A percentile compares a stretch with the other conserved stretches of the same genome.
phyloP scores from a whole-genome alignment of 2,888 invertebrate species.

The Drosophila kokeensis region DNA sequence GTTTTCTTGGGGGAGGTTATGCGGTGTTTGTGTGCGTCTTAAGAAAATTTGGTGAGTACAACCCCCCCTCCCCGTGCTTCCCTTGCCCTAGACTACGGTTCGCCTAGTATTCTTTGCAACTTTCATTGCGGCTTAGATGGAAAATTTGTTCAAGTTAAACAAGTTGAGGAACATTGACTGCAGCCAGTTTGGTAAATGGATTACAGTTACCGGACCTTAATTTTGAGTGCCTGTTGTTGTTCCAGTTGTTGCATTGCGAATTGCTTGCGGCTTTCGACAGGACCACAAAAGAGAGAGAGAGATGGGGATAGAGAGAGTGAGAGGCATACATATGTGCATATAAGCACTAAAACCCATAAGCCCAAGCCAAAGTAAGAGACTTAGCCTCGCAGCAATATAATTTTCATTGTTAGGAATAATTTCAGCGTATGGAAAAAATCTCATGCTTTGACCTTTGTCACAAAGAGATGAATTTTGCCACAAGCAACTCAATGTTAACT shows the following conservation, averaged over 20 bases:
- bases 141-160: slow-evolving; percentile 66
- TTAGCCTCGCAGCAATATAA: neutral
- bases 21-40: slow-evolving; percentile 22
- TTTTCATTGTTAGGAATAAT: neutral
- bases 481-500: neutral
- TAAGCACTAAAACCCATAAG: neutral
- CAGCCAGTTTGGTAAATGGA: slow-evolving; percentile 63
- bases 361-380: neutral
- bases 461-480: neutral
- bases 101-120: slow-evolving; percentile 29
- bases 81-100: neutral
- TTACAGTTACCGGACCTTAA: slow-evolving; percentile 45
- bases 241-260: slow-evolving; percentile 25
- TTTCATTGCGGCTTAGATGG: slow-evolving; percentile 61
- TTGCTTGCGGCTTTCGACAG: slow-evolving; percentile 21
- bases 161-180: slow-evolving; percentile 63
- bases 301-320: neutral
- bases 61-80: neutral
- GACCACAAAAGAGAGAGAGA: neutral
- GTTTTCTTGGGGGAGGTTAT: slow-evolving; percentile 8
- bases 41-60: slow-evolving; percentile 26
- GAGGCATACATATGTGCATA: neutral
- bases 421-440: neutral
- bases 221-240: slow-evolving; percentile 10
- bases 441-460: neutral